Base-by-base conservation (phyloP, 2,888 invertebrate genomes). In the Adelphocoris suturalis region DNA sequence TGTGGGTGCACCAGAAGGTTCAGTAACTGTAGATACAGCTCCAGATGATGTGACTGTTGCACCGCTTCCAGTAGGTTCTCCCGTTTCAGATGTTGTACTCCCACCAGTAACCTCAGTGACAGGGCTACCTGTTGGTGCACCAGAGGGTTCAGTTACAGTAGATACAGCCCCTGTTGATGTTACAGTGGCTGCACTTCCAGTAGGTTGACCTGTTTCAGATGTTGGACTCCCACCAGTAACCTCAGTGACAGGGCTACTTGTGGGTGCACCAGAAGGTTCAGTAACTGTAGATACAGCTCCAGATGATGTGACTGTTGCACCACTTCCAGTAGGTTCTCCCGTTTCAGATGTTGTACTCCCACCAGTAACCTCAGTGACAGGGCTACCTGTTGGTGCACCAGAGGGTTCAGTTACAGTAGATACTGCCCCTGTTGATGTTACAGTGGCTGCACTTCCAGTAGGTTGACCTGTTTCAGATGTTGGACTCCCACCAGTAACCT, bases 221-320 rank as follows among this genome's bases (percentile, higher is more conserved):
- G 61, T 61, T 61, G 61, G n/a, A 19, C 61, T 61, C 16, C 57
- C 57, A 57, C 57, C 16, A 57, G 57, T 57, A 16, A 57, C 57
- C 16, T 57, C 14, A 57, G 57, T 57, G 11, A 57, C 57, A 14
- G 57, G 37, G n/a, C n/a, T n/a, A n/a, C n/a, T n/a, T n/a, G n/a
- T n/a, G n/a, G n/a, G n/a, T n/a, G n/a, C n/a, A n/a, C n/a, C n/a
- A n/a, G n/a, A n/a, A n/a, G n/a, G n/a, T n/a, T n/a, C n/a, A n/a
- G n/a, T n/a, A n/a, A n/a, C n/a, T n/a, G n/a, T n/a, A n/a, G n/a
- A n/a, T n/a, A n/a, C n/a, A n/a, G n/a, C n/a, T n/a, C n/a, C n/a
- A n/a, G n/a, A n/a, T n/a, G n/a, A n/a, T n/a, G n/a, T n/a, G n/a
- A n/a, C n/a, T n/a, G n/a, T n/a, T n/a, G n/a, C n/a, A n/a, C n/a